A percentile compares a stretch with the other conserved stretches of the same genome.
phyloP scores from a whole-genome alignment of 2,797 vertebrate genomes.

The Calcarius lapponicus region DNA sequence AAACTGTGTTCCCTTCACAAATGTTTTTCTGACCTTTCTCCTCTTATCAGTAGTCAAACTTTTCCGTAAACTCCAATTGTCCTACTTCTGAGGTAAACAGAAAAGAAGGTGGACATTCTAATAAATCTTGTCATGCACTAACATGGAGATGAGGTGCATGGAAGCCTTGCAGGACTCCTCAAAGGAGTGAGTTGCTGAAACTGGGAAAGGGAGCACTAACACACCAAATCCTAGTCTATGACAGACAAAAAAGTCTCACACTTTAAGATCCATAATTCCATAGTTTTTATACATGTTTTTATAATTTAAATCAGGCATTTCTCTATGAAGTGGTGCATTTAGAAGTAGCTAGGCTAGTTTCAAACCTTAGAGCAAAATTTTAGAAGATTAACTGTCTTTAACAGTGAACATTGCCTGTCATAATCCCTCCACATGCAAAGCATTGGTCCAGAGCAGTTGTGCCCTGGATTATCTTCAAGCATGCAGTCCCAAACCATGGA shows the following conservation, averaged over 20 bases:
- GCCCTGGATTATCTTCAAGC: not conserved
- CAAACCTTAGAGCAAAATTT: not conserved
- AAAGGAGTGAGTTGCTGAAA: not conserved
- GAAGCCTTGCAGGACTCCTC: not conserved
- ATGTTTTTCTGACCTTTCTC: not conserved
- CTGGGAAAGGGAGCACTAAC: not conserved
- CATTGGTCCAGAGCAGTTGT: fast-evolving
- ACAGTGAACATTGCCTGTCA: not conserved
- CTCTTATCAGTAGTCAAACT: not conserved
- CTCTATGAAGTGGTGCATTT: not conserved
- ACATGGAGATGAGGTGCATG: not conserved
- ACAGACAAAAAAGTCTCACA: not conserved
- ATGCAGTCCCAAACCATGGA: not conserved
- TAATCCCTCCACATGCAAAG: not conserved
- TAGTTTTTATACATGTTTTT: too few relatives aligned
- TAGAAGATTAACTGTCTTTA: not conserved
- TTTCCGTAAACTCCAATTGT: not conserved
- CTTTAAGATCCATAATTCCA: not conserved
- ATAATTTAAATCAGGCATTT: not conserved
- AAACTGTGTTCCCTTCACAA: not conserved
- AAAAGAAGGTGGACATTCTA: not conserved
- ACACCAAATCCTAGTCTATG: not conserved
- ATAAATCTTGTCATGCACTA: not conserved
- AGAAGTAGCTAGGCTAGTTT: not conserved
- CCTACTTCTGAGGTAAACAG: not conserved